phyloP scores from a whole-genome alignment of 2,797 vertebrate species.

The Caiman crocodilus region DNA sequence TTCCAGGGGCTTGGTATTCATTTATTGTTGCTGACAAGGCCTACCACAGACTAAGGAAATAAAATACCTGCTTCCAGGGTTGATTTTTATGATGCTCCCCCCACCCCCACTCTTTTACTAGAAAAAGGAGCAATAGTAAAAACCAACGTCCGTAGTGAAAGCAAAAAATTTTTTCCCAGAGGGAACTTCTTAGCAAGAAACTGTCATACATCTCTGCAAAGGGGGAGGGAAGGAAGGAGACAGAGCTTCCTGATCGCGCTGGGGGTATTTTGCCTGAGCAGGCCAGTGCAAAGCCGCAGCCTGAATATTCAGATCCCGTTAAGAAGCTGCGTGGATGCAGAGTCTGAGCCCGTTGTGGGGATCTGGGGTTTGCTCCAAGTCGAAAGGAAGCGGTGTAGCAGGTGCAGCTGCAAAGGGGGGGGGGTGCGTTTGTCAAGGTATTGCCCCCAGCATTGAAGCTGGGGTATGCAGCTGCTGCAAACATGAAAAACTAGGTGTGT shows the following conservation, averaged over 20 bases:
- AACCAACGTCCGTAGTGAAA: not conserved
- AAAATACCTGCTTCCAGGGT: not conserved
- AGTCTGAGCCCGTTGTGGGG: not conserved
- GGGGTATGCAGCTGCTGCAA: not conserved
- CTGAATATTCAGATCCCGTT: not conserved
- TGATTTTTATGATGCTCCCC: not conserved
- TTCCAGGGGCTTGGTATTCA: not conserved
- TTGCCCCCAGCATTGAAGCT: not conserved
- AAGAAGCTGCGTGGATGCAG: not conserved
- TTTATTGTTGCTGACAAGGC: not conserved
- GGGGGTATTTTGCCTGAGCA: not conserved
- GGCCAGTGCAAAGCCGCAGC: not conserved
- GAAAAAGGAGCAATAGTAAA: not conserved
- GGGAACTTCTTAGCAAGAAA: not conserved
- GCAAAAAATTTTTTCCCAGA: not conserved
- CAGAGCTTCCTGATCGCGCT: not conserved
- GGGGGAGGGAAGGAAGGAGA: not conserved
- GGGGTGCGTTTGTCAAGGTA: not conserved
- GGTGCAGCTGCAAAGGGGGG: not conserved
- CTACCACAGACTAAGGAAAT: not conserved
- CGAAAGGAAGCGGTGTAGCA: not conserved
- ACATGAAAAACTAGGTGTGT: not conserved
- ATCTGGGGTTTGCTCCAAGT: not conserved
- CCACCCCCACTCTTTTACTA: too few relatives aligned
- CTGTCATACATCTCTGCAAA: too few relatives aligned